A percentile compares a stretch with the other conserved stretches of the same genome.
These are phyloP conservation scores for Thaumetopoea pityocampa DNA, from an alignment of 1,140 invertebrate genomes.

Conservation along the genomic window DNA sequence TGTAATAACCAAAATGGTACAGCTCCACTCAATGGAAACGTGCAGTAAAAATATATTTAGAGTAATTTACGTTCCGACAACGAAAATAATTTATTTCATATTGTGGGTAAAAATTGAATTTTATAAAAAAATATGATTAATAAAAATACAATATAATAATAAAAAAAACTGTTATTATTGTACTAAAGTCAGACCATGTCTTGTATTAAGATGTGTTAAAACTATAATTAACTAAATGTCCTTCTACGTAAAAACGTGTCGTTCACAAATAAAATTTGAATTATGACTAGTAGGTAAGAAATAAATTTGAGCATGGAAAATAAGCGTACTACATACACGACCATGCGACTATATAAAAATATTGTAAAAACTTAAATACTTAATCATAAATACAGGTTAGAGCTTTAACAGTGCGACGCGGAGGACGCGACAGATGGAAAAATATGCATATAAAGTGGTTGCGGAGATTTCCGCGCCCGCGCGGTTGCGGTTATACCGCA, in stretches of 20 bases:
- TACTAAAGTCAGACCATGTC: conserved; percentile 1
- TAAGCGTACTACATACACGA: conserved; percentile 64
- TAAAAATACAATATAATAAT: background rate
- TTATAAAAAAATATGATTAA: too few species aligned
- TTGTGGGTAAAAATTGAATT: too few species aligned
- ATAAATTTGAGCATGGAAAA: conserved; percentile 73
- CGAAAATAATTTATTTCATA: too few species aligned
- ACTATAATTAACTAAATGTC: conserved; percentile 59
- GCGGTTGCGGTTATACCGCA: too few species aligned
- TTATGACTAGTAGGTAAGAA: conserved; percentile 72
- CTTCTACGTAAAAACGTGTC: conserved; percentile 48
- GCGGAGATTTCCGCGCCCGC: too few species aligned
- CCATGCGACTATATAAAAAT: conserved; percentile 72
- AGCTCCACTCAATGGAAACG: too few species aligned
- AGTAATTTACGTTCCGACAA: too few species aligned
- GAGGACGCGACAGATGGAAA: too few species aligned
- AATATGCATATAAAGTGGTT: too few species aligned
- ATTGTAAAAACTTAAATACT: conserved; percentile 67
- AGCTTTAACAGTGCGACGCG: too few species aligned
- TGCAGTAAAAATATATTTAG: too few species aligned
- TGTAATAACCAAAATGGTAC: too few species aligned
- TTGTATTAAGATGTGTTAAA: conserved; percentile 45
- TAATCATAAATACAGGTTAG: conserved; percentile 64
- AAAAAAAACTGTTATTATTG: background rate
- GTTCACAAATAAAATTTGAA: conserved; percentile 62